Base-by-base conservation (phyloP, 2,888 invertebrate genomes). In the Drosophila pseudotalamancana region DNA sequence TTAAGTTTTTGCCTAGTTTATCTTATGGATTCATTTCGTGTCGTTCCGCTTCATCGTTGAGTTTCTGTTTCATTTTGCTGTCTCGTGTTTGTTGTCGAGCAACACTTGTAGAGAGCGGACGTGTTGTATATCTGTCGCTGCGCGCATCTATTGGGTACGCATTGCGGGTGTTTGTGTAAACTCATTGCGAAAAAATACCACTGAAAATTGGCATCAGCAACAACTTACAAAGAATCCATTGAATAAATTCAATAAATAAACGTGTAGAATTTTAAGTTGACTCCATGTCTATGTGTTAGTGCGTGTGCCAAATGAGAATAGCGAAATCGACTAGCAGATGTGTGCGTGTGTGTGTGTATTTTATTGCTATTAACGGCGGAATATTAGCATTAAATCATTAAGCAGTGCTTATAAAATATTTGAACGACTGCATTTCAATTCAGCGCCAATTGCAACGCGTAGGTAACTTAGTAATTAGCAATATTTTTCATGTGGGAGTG, bases 401-500 rank as follows among this genome's bases (percentile, higher is more conserved):
- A 59, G 63, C n/a, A 60, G 56, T 64, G 75, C 34, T 18, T 42
- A 55, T 34, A 45, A 75, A 71, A 54, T 57, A 75, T 50, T 48
- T 70, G 64, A 63, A 53, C 51, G 49, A 53, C 32, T 68, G 50
- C 53, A 64, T 18, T 25, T 55, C 43, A 51, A 60, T 55, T 66
- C 60, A 65, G 70, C 73, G 57, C 46, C 61, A 53, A 56, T 65
- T 77, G 42, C 49, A 67, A 74, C 69, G 78, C 60, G 55, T 59
- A 82, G 68, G 86, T 79, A 85, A 78, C 54, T 57, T 27, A 64
- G 62, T 84, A 73, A 84, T 68, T 70, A 66, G 23, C 46, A 67
- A 55, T 51, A 57, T 40, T 35, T 23, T 45, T 37, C 39, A 39
- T 46, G 12, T 45, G 46, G 19, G 18, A 50, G 25, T 32, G 6